Evolutionary conservation across 2,113 vertebrate species (phyloP), one percentile per base, ranked within the genome.

Genomic region (Forbesichthys agassizii): DNA sequence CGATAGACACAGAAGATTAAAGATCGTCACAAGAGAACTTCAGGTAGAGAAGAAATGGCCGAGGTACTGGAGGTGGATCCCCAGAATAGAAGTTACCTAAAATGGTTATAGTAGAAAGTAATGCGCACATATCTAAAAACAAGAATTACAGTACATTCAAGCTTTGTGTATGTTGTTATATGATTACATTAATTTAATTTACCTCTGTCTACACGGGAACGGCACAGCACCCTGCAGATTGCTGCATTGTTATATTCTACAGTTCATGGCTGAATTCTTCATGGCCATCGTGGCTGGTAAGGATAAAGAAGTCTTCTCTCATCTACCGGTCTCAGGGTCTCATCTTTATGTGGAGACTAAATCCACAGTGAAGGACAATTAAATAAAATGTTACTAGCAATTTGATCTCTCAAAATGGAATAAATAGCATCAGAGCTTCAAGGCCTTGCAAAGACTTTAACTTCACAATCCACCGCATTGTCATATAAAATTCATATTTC

Each of bases 131-230:
- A 52, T 11, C 49, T 0, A 52, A 52, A 52, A 11, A 52, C 9
- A 1, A 14, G 14, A 52, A 42, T 42, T 52, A 52, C 49, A 11
- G 3, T 52, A 52, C 11, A 52, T 11, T n/a, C 14, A 52, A 52
- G 11, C 51, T 42, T 42, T 42, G 5, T 42, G 36, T 42, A 42
- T 42, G 7, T 78, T 57, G 51, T 20, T 66, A 69, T 61, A 61
- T 57, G 58, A 79, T 33, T 74, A 56, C 72, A 67, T 57, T 60
- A 55, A 83, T 56, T 54, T 9, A 60, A 77, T 64, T 69, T 9
- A 20, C 16, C 76, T 80, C 59, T 78, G 68, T 78, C 61, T 76
- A 14, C 64, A 71, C 64, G 51, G 73, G 82, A 86, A 81, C 75
- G 77, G 77, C 75, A 55, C 14, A 72, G 78, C 74, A 62, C 71